A percentile compares a stretch with the other conserved stretches of the same genome.
These are phyloP conservation scores for Ganaspis sp. DNA, from an alignment of 1,140 invertebrate genomes.

Conservation along the genomic window DNA sequence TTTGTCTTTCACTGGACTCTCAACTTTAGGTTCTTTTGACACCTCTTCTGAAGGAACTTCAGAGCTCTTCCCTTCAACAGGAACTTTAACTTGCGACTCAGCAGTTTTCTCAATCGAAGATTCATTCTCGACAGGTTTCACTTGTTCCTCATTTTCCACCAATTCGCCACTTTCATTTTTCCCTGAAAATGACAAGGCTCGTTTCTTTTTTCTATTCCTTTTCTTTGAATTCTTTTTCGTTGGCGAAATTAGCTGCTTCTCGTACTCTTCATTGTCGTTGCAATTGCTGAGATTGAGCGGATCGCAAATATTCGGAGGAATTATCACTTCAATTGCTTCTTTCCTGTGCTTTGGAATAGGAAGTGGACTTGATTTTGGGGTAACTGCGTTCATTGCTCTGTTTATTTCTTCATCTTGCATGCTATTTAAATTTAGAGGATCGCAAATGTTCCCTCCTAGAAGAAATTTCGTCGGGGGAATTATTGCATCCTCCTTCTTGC, in stretches of 20 bases:
- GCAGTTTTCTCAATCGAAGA: conserved; percentile 44
- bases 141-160: conserved; percentile 54
- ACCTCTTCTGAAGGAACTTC: conserved; percentile 40
- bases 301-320: conserved; percentile 94
- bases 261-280: conserved; percentile 88
- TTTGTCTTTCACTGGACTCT: conserved; percentile 69
- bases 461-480: conserved; percentile 93
- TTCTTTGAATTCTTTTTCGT: conserved; percentile 80
- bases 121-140: conserved; percentile 28
- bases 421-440: conserved; percentile 95
- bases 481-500: conserved; percentile 81
- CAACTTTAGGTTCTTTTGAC: conserved; percentile 62
- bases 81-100: conserved; percentile 39
- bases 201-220: conserved; percentile 76
- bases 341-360: conserved; percentile 90
- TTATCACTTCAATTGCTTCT: conserved; percentile 91
- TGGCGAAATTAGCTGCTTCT: conserved; percentile 83
- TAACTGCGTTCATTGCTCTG: conserved; percentile 89
- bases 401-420: conserved; percentile 92
- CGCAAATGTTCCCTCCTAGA: conserved; percentile 94
- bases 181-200: conserved; percentile 76
- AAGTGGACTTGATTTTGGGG: conserved; percentile 90
- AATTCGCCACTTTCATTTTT: conserved; percentile 68
- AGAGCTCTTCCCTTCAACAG: conserved; percentile 35
- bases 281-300: conserved; percentile 90